phyloP scores from a whole-genome alignment of 2,888 invertebrate genomes.

The Bruchidius siliquastri region DNA sequence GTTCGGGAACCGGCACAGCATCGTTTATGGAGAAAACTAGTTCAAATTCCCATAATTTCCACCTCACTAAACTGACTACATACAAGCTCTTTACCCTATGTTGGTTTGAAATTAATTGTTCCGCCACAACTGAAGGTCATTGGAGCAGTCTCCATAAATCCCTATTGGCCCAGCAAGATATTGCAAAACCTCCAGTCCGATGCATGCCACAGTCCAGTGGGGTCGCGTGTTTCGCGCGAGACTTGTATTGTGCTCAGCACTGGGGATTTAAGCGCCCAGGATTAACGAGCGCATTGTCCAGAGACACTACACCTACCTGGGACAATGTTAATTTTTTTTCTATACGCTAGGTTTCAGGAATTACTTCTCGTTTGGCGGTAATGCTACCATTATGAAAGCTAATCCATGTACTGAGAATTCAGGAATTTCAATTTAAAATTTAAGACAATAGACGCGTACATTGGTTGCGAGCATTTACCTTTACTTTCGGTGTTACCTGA shows the following conservation, averaged over 20 bases:
- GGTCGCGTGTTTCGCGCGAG: background rate
- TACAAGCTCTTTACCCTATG: background rate
- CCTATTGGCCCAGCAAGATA: background rate
- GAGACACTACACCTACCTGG: background rate
- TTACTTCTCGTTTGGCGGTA: no score
- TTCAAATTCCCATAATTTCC: no score
- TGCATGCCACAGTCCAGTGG: background rate
- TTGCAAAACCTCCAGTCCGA: background rate
- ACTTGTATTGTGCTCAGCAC: background rate
- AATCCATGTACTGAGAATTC: no score
- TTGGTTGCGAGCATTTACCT: no score
- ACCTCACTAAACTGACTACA: background rate
- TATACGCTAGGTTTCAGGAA: no score
- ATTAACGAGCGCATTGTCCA: background rate
- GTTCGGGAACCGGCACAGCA: no score
- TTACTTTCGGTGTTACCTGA: no score
- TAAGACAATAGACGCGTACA: no score
- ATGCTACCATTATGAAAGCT: no score
- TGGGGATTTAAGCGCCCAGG: background rate
- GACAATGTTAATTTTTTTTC: background rate
- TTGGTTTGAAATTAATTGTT: background rate
- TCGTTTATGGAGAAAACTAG: no score
- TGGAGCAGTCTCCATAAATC: background rate
- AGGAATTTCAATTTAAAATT: no score
- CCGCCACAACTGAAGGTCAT: background rate